phyloP scores from a whole-genome alignment of 2,113 vertebrate genomes.

The Neomonachus schauinslandi region DNA sequence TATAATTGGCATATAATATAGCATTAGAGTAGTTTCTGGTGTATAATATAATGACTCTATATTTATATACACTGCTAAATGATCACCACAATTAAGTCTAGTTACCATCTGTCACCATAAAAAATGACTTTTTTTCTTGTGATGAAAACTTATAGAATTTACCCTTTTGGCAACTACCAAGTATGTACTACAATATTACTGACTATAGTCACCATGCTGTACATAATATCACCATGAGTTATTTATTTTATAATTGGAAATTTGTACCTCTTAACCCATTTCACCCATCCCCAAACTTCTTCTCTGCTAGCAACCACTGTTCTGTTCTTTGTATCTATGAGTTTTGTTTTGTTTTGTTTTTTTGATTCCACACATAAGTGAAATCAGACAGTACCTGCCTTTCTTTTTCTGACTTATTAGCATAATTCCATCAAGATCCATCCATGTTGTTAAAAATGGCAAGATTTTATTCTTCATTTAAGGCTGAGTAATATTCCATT shows the following conservation, averaged over 20 bases:
- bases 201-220: not conserved
- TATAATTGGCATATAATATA: not conserved
- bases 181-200: not conserved
- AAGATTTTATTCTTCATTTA: not conserved
- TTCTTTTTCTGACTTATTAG: not conserved
- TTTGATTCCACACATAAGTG: not conserved
- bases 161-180: not conserved
- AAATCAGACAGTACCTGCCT: not conserved
- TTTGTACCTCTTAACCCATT: not conserved
- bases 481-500: not conserved
- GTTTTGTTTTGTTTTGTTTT: not conserved
- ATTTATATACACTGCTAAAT: not conserved
- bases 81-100: not conserved
- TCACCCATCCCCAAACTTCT: not conserved
- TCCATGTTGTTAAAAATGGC: not conserved
- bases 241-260: not conserved
- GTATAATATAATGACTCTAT: not conserved
- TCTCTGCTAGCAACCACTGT: not conserved
- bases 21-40: not conserved
- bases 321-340: not conserved
- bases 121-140: not conserved
- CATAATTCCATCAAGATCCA: not conserved
- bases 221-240: not conserved
- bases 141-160: not conserved
- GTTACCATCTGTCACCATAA: not conserved